These are phyloP conservation scores for Drosophila bipectinata DNA, from an alignment of 1,140 invertebrate genomes.

Conservation along the genomic window DNA sequence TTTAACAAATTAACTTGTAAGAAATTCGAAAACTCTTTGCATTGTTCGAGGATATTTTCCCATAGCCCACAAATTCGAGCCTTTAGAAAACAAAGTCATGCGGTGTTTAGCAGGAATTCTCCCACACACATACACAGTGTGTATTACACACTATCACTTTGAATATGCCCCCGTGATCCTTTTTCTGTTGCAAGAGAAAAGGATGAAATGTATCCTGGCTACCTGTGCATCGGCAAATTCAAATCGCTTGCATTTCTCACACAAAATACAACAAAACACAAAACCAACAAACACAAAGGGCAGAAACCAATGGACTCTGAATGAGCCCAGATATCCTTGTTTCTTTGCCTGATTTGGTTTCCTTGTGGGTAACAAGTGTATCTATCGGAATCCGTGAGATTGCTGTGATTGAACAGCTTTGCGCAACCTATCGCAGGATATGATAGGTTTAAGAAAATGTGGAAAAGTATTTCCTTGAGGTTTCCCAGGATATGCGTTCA, in stretches of 20 bases:
- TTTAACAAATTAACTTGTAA: slow-evolving; percentile 69
- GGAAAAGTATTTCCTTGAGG: slow-evolving; percentile 27
- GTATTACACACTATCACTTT: slow-evolving; percentile 31
- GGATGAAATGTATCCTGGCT: slow-evolving; percentile 59
- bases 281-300: neutral
- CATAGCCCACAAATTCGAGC: slow-evolving; percentile 65
- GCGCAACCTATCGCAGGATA: slow-evolving; percentile 45
- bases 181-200: slow-evolving; percentile 58
- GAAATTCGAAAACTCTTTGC: slow-evolving; percentile 14
- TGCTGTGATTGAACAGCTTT: slow-evolving; percentile 61
- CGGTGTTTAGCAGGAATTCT: slow-evolving; percentile 72
- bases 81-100: slow-evolving; percentile 76
- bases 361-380: slow-evolving; percentile 71
- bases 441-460: slow-evolving; percentile 20
- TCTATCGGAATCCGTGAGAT: slow-evolving; percentile 69
- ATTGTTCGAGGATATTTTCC: slow-evolving; percentile 57
- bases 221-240: slow-evolving; percentile 68
- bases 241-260: slow-evolving; percentile 77
- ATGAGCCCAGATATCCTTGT: slow-evolving; percentile 49
- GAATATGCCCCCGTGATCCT: slow-evolving; percentile 68
- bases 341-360: slow-evolving; percentile 18
- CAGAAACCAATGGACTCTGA: slow-evolving; percentile 41
- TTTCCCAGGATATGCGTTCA: slow-evolving; percentile 51
- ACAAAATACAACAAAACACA: slow-evolving; percentile 17
- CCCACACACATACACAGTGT: slow-evolving; percentile 49